phyloP scores from a whole-genome alignment of 1,140 invertebrate species.

The Temnothorax curvispinosus region DNA sequence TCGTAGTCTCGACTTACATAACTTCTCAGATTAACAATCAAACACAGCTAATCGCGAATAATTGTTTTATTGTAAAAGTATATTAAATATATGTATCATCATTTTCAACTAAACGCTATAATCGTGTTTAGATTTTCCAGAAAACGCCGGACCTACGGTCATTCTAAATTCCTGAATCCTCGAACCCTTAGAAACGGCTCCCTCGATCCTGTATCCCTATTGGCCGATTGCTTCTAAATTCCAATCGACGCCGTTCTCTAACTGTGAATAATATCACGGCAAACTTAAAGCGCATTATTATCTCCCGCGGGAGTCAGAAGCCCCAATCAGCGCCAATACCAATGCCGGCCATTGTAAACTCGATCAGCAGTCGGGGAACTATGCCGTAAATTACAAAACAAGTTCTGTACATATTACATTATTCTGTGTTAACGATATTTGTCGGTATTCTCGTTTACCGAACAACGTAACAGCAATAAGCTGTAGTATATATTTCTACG shows the following conservation, averaged over 20 bases:
- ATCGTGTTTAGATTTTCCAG: background rate
- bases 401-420: conserved; percentile 5
- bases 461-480: background rate
- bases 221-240: conserved; percentile 40
- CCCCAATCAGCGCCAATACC: conserved; percentile 40
- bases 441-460: background rate
- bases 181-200: background rate
- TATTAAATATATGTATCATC: background rate
- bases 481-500: background rate
- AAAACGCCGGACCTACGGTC: background rate
- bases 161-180: background rate
- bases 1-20: background rate
- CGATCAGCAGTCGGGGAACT: conserved; percentile 43
- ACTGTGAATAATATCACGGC: conserved; percentile 47
- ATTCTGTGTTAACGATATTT: conserved; percentile 15
- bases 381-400: conserved; percentile 30
- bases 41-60: background rate
- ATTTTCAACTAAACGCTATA: background rate
- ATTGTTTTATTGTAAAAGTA: background rate
- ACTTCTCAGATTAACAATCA: background rate
- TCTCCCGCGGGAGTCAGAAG: conserved; percentile 39
- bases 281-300: conserved; percentile 36
- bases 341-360: conserved; percentile 30
- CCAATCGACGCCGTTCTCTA: conserved; percentile 31
- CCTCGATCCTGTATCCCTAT: background rate